Base-by-base conservation (phyloP, 1,140 invertebrate species). In the Formica selysi region DNA sequence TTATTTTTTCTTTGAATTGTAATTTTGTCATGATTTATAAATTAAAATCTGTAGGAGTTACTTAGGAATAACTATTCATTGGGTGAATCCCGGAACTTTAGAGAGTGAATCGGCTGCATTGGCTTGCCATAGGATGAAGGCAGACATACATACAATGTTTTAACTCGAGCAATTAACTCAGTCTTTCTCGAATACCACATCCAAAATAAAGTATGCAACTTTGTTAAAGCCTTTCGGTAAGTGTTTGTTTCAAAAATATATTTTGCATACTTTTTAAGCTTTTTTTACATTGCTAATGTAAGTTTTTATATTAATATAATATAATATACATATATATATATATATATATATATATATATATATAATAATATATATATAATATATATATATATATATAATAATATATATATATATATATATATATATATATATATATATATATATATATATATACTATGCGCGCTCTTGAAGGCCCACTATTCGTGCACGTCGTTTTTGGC, bases 181-280 rank as follows among this genome's bases (percentile, higher is more conserved):
- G 5, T 48, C 67, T 70, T 70, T 8, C 13, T 70, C 4, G 22
- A 70, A 48, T 70, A 48, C 19, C 41, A 70, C 19, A 70, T 70
- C 1, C 67, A 70, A 29, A 70, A 70, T 29, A 70, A 70, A 70
- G 10, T 70, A 7, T 70, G 67, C 13, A 70, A 51, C 3, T 70
- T 70, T 70, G 6, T 70, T 70, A 70, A 70, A 70, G 67, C 41
- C 2, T 70, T 70, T 48, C 13, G 41, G 41, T 70, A 70, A 70
- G 38, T 5, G 7, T 8, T 16, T 36, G 2, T 29, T 70, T 70
- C 13, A 22, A 67, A 22, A 70, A 51, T 70, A 41, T 22, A 22
- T 11, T 67, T 41, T 41, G 26, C n/a, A 41, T 41, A 67, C 22
- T 3, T 10, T 67, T 67, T 67, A n/a, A 22, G n/a, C 3, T 1